These are phyloP conservation scores for Hemiscyllium ocellatum DNA, from an alignment of 2,113 vertebrate genomes.

Conservation along the genomic window DNA sequence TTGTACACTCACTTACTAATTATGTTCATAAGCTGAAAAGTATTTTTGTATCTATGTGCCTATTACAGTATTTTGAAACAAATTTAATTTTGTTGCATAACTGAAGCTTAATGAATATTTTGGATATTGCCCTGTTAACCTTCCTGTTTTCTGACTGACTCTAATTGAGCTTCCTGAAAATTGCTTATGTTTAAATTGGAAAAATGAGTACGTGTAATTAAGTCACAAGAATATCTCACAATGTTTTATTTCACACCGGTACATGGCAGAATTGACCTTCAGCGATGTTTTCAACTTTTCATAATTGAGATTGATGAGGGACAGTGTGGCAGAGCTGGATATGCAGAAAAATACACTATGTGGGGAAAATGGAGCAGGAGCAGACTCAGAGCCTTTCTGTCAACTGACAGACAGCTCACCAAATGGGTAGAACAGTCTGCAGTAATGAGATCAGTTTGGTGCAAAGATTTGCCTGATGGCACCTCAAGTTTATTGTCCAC, in stretches of 20 bases:
- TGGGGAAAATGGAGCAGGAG: background rate
- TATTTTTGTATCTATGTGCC: background rate
- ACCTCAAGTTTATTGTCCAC: background rate
- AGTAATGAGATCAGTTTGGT: background rate
- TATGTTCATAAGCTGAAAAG: background rate
- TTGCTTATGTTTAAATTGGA: background rate
- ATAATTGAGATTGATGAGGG: background rate
- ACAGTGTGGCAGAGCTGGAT: background rate
- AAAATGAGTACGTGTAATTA: background rate
- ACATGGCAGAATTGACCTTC: background rate
- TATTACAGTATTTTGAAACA: background rate
- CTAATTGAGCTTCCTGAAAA: slow-evolving; percentile 21
- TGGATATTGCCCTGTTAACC: slow-evolving; percentile 2
- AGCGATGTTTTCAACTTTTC: background rate
- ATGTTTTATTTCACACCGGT: background rate
- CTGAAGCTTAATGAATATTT: background rate
- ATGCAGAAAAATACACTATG: background rate
- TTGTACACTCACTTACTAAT: background rate
- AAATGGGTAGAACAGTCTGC: too few species aligned
- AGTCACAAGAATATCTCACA: slow-evolving; percentile 6
- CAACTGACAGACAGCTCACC: background rate
- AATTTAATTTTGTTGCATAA: slow-evolving; percentile 17
- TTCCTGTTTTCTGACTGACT: slow-evolving; percentile 27
- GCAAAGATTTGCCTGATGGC: background rate
- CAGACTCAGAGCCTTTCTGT: background rate